phyloP scores from a whole-genome alignment of 2,888 invertebrate species.

The Eugnorisma glareosa region DNA sequence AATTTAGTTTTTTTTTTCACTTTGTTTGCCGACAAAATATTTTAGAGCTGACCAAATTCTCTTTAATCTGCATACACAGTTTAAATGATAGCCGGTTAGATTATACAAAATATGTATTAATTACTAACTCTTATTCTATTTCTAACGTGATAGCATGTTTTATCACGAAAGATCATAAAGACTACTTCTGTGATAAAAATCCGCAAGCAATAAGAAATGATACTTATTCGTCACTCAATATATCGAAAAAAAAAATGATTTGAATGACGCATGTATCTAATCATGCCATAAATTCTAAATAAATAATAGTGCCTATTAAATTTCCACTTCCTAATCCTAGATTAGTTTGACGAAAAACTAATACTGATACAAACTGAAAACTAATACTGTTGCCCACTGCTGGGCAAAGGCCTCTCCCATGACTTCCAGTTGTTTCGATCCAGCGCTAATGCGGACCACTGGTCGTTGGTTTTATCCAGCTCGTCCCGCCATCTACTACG shows the following conservation, averaged over 20 bases:
- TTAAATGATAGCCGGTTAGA: neutral
- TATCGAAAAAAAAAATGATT: neutral
- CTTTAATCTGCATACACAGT: too few relatives aligned
- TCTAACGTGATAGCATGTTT: neutral
- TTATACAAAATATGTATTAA: neutral
- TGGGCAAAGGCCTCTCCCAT: too few relatives aligned
- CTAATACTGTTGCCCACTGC: too few relatives aligned
- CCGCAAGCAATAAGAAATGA: neutral
- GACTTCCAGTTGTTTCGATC: too few relatives aligned
- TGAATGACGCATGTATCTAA: constrained; percentile 15
- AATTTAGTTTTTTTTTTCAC: too few relatives aligned
- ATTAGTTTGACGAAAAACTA: constrained; percentile 17
- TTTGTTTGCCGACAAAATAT: too few relatives aligned
- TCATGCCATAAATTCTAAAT: constrained; percentile 23
- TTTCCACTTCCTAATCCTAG: constrained; percentile 13
- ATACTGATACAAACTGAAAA: too few relatives aligned
- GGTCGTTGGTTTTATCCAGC: too few relatives aligned
- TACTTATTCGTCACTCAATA: constrained; percentile 14
- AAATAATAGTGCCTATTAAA: constrained; percentile 7
- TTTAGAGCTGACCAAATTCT: too few relatives aligned
- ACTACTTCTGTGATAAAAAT: constrained; percentile 20
- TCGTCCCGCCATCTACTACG: too few relatives aligned
- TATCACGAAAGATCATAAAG: neutral
- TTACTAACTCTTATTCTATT: neutral
- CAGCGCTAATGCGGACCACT: too few relatives aligned